phyloP scores from a whole-genome alignment of 2,888 invertebrate species.

The Cryptocheilus praepositus region DNA sequence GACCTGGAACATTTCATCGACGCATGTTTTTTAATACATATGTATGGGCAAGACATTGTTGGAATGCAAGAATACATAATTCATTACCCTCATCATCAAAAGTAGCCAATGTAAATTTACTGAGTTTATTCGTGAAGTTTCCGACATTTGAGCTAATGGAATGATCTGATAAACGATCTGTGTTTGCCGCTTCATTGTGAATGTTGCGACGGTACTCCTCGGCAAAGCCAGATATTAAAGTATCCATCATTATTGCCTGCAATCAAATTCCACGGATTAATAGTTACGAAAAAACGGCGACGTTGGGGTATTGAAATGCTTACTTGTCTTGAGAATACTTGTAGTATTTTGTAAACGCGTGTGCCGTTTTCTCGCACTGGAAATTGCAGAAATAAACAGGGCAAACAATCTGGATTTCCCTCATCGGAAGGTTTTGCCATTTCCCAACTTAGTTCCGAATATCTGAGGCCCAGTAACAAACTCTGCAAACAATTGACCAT shows the following conservation, averaged over 20 bases:
- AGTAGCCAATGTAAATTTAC: constrained; percentile 89
- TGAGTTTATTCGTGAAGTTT: constrained; percentile 87
- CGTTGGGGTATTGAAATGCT: background rate
- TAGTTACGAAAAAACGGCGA: background rate
- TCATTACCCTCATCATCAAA: constrained; percentile 87
- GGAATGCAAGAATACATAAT: background rate
- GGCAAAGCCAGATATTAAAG: constrained; percentile 88
- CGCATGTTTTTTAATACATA: constrained; percentile 9
- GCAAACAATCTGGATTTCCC: constrained; percentile 89
- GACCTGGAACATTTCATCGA: constrained; percentile 75
- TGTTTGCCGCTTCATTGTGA: constrained; percentile 72
- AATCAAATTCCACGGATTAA: constrained; percentile 1
- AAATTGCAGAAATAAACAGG: constrained; percentile 95
- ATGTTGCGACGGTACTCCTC: constrained; percentile 80
- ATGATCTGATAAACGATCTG: constrained; percentile 58
- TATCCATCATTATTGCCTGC: constrained; percentile 90
- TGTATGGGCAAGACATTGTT: constrained; percentile 11
- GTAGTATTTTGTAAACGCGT: constrained; percentile 87
- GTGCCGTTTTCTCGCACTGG: constrained; percentile 86
- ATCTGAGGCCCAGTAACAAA: constrained; percentile 88
- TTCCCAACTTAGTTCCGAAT: constrained; percentile 95
- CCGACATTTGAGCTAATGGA: constrained; percentile 55
- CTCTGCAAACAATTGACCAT: constrained; percentile 77
- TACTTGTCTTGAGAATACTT: constrained; percentile 82
- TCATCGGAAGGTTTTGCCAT: constrained; percentile 91